phyloP scores from a whole-genome alignment of 1,140 invertebrate genomes.

The Sitophilus oryzae region DNA sequence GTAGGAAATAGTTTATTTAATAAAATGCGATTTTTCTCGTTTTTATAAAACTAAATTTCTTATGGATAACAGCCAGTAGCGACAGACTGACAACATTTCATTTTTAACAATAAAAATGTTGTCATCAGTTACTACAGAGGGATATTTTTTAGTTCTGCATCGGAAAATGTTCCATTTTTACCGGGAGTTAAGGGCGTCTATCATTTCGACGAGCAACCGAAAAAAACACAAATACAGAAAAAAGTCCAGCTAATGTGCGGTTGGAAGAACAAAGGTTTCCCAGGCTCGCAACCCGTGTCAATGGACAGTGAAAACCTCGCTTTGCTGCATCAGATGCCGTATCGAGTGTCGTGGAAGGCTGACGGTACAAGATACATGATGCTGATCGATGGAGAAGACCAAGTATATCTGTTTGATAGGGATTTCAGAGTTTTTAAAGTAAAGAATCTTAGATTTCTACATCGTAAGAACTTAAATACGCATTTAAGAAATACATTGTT shows the following conservation, averaged over 20 bases:
- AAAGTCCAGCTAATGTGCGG: slow-evolving; percentile 76
- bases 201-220: slow-evolving; percentile 55
- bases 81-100: too few species aligned
- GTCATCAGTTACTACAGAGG: too few species aligned
- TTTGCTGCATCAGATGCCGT: slow-evolving; percentile 72
- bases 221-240: slow-evolving; percentile 63
- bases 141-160: too few species aligned
- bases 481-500: slow-evolving; percentile 80
- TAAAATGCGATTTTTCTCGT: too few species aligned
- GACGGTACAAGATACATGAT: slow-evolving; percentile 98
- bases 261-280: slow-evolving; percentile 79
- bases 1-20: too few species aligned
- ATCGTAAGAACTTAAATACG: slow-evolving; percentile 62
- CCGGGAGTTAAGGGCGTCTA: slow-evolving; percentile 70
- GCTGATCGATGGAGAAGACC: slow-evolving; percentile 77
- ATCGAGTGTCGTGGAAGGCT: slow-evolving; percentile 97
- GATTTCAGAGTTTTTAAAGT: slow-evolving; percentile 93
- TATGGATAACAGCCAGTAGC: too few species aligned
- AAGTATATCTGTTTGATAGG: slow-evolving; percentile 92
- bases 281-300: slow-evolving; percentile 94
- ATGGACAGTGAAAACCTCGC: slow-evolving; percentile 84
- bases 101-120: too few species aligned
- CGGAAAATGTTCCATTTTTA: slow-evolving; percentile 78
- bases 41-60: too few species aligned
- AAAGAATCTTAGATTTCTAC: slow-evolving; percentile 69